Evolutionary conservation across 2,113 vertebrate species (phyloP), one percentile per base, ranked within the genome.

Genomic region (Canis aureus): DNA sequence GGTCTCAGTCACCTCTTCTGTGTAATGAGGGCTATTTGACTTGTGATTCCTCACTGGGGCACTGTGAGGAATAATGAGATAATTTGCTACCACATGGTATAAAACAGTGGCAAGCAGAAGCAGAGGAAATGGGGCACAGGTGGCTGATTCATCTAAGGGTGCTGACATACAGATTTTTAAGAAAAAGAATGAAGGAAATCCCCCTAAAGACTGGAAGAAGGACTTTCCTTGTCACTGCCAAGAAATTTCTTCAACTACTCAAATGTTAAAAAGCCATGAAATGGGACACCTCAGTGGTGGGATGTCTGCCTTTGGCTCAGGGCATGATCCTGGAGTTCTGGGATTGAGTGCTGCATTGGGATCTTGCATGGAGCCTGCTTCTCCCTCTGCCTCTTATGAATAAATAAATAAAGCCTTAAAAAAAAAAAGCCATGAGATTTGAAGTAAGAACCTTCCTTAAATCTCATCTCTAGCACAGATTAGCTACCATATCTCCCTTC

Each of bases 101-200:
- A 25, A 74, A 71, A 59, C 3, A 53, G 32, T 29, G 35, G 55
- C n/a, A 95, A 86, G 27, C 35, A 94, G 49, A 89, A 94, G 38
- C 59, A 92, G 84, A 71, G 55, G 53, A 85, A 97, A 89, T 55
- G 64, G 78, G n/a, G 22, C 59, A 69, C 49, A 71, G 69, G 55
- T n/a, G 67, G 81, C 38, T 80, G 60, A 91, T 10, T 93, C 82
- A 93, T 17, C 76, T 85, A 60, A 59, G 23, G 32, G 29, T 91
- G 76, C 1, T 13, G 10, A 78, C 76, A 83, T 57, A 67, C 2
- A 43, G 15, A 78, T 95, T 93, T 69, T 55, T 23, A 16, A 79
- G 55, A 69, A 32, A 76, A 91, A 11, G 1, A 80, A 90, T 89
- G 64, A 90, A 94, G 71, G 53, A 84, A 94, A 92, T 85, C 3